A percentile compares a stretch with the other conserved stretches of the same genome.
Conservation (phyloP, 2,797 vertebrate genomes). For the Prionace glauca region DNA sequence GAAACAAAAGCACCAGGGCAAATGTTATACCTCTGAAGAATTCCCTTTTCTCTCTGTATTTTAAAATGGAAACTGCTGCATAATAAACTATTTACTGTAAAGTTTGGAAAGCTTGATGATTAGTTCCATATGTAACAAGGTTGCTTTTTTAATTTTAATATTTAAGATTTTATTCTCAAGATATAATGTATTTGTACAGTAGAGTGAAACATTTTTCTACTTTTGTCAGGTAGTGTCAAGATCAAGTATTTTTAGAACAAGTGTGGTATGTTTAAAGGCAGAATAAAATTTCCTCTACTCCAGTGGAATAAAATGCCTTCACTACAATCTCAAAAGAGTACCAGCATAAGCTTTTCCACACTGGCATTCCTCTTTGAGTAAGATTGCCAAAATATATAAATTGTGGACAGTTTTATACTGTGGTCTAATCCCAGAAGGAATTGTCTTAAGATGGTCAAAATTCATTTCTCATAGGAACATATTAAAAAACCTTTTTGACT, state of each 20-base stretch:
- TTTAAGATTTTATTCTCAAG: background rate
- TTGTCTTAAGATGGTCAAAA: background rate
- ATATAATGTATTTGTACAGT: background rate
- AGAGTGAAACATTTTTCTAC: conserved; percentile 9
- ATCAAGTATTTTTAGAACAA: background rate
- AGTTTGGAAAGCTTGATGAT: background rate
- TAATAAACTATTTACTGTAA: background rate
- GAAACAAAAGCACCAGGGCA: background rate
- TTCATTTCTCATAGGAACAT: background rate
- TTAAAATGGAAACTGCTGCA: background rate
- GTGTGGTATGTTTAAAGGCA: background rate
- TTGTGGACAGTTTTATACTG: background rate
- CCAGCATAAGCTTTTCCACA: background rate
- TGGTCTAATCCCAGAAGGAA: background rate
- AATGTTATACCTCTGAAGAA: background rate
- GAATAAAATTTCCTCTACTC: background rate
- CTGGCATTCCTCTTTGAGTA: conserved; percentile 3
- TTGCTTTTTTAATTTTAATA: background rate
- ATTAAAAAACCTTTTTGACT: conserved; percentile 10
- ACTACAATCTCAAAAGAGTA: background rate
- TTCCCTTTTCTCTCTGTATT: background rate
- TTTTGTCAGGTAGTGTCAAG: background rate
- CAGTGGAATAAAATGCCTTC: background rate
- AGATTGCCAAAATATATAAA: conserved; percentile 6
- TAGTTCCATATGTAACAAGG: background rate